These are phyloP conservation scores for Peromyscus maniculatus DNA, from an alignment of 2,113 vertebrate genomes.

Conservation along the genomic window DNA sequence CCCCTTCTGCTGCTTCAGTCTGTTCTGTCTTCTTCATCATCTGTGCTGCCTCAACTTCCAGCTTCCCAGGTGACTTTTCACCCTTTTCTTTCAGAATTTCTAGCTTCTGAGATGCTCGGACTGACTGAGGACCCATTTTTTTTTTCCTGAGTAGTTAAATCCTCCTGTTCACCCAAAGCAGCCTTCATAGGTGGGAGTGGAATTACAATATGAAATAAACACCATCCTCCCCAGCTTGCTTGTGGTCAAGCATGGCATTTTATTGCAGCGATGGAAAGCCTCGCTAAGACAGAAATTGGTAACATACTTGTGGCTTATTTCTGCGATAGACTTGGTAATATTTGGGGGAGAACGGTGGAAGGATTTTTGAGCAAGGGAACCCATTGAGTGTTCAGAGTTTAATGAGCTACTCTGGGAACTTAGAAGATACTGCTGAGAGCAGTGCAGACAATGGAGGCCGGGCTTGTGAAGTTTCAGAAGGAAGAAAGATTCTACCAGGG, in stretches of 20 bases:
- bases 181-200: neutral
- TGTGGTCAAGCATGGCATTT: neutral
- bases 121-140: neutral
- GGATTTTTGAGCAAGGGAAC: neutral
- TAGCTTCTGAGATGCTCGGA: neutral
- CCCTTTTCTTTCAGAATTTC: neutral
- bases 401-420: neutral
- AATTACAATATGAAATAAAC: neutral
- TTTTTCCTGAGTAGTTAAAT: neutral
- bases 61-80: neutral
- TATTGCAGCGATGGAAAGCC: neutral
- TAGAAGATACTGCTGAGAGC: neutral
- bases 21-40: neutral
- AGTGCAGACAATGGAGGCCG: neutral
- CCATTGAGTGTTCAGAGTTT: neutral
- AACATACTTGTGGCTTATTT: neutral
- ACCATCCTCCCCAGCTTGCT: neutral
- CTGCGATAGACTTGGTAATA: neutral
- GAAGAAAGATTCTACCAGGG: neutral
- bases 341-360: neutral
- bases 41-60: rapidly evolving
- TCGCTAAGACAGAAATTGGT: neutral
- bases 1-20: neutral
- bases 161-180: neutral
- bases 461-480: neutral